These are phyloP conservation scores for Musca vetustissima DNA, from an alignment of 1,140 invertebrate species.

Conservation along the genomic window DNA sequence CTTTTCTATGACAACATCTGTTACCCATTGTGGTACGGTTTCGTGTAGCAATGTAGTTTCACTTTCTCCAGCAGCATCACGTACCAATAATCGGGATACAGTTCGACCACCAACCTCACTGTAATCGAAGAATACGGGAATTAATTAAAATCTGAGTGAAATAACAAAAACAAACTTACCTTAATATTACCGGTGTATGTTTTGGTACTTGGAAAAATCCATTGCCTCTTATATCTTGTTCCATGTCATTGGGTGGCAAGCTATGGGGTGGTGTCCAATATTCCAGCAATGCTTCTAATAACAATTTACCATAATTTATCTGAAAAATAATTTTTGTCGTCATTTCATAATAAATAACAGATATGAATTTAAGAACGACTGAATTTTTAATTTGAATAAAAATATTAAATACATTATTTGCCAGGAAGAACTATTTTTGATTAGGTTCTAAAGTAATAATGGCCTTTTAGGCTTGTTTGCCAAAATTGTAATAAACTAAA, in stretches of 20 bases:
- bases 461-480: too few species aligned
- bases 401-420: too few species aligned
- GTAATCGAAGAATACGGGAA: too few species aligned
- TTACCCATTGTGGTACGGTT: constrained; percentile 94
- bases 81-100: constrained; percentile 73
- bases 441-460: too few species aligned
- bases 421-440: too few species aligned
- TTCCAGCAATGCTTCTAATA: constrained; percentile 93
- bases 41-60: constrained; percentile 92
- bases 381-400: too few species aligned
- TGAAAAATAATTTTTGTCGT: constrained; percentile 49
- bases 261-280: constrained; percentile 81
- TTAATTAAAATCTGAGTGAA: too few species aligned
- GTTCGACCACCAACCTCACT: constrained; percentile 95
- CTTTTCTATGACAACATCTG: constrained; percentile 92
- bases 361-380: too few species aligned
- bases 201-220: constrained; percentile 89
- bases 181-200: constrained; percentile 96
- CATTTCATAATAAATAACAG: too few species aligned
- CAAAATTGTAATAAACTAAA: too few species aligned
- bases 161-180: too few species aligned
- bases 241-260: constrained; percentile 65
- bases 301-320: constrained; percentile 94
- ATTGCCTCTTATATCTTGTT: constrained; percentile 70
- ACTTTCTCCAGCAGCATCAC: constrained; percentile 93